phyloP scores from a whole-genome alignment of 2,113 vertebrate genomes.

The Hippocampus guttulatus region DNA sequence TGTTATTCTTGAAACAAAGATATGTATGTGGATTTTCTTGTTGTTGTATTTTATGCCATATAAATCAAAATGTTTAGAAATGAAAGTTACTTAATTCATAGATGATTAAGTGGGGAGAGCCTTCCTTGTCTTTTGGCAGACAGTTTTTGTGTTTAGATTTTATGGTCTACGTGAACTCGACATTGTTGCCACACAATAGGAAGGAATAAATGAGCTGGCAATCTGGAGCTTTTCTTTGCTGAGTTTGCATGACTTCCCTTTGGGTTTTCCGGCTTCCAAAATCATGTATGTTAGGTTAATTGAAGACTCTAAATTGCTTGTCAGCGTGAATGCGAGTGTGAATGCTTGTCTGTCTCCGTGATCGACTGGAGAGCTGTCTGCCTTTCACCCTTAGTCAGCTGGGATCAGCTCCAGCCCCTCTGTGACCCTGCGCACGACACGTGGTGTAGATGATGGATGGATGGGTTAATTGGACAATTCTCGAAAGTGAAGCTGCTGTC shows the following conservation, averaged over 20 bases:
- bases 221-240: background rate
- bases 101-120: background rate
- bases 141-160: background rate
- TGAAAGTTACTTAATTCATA: background rate
- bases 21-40: too few relatives aligned
- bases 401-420: background rate
- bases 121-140: background rate
- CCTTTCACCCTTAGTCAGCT: slow-evolving; percentile 1
- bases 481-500: background rate
- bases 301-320: background rate
- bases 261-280: background rate
- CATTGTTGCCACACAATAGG: background rate
- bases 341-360: background rate
- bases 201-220: background rate
- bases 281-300: slow-evolving; percentile 2
- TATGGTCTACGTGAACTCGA: background rate
- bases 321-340: background rate
- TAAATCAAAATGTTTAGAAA: too few relatives aligned
- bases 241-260: background rate
- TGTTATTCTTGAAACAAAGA: too few relatives aligned
- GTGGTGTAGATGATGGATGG: background rate
- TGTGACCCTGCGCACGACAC: background rate
- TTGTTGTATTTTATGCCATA: background rate
- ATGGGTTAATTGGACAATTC: slow-evolving; percentile 3
- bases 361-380: background rate